Base-by-base conservation (phyloP, 2,888 invertebrate species). In the Gortyna flavago region DNA sequence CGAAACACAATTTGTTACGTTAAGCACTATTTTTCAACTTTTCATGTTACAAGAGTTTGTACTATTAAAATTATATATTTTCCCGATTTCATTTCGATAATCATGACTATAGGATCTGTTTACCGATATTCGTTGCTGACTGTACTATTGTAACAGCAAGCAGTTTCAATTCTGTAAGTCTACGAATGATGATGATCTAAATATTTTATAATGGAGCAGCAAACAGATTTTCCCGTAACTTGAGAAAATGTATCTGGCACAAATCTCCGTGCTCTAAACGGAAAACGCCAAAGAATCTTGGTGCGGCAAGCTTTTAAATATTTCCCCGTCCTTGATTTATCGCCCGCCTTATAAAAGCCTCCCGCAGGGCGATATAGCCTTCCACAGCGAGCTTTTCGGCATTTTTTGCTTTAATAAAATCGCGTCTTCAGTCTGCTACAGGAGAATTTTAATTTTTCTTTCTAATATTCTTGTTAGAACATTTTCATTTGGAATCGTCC, bases 251-350 rank as follows among this genome's bases (percentile, higher is more conserved):
- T 57, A 78, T 41, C 21, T 62, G 81, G 79, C 67, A 1, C 72
- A 35, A 84, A 83, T 70, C 80, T 11, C 29, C 3, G 32, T 11
- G 83, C 9, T 72, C 65, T 75, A 90, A 91, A 86, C 75, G 88
- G 90, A 90, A 54, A 72, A 79, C 83, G 87, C 90, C 91, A 84
- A 85, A 84, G 90, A 93, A 92, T 93, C 93, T 92, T 92, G 91
- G 92, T 90, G 90, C 87, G 90, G 91, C 89, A 87, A 88, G 89
- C 88, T 88, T 88, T 88, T 88, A 88, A 96, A 96, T 96, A 96
- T 96, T 95, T 95, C 90, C 93, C 93, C 94, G 93, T 92, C 93
- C 95, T 93, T 95, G 96, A 96, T 96, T 96, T 96, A 96, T 96
- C 90, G 94, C 91, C 89, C 91, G 94, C 94, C 93, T 95, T 95